Conservation (phyloP, 2,888 invertebrate species). For the Pollenia griseotomentosa region DNA sequence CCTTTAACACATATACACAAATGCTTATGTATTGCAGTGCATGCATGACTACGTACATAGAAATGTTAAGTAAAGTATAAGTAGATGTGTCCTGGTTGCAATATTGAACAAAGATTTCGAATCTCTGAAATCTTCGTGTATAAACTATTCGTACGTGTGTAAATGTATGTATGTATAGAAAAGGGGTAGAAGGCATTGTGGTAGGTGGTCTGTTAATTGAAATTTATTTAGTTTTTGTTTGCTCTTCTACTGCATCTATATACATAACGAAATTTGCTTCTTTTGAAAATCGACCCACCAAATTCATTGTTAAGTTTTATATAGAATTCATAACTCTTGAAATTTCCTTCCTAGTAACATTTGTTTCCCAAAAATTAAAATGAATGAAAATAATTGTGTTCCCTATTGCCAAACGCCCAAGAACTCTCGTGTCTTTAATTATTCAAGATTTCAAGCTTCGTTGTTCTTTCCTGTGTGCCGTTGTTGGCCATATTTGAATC, state of each 20-base stretch:
- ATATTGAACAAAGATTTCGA: not conserved
- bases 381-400: constrained; percentile 22
- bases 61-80: too few relatives aligned
- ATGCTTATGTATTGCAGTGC: too few relatives aligned
- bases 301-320: not conserved
- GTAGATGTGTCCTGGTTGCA: too few relatives aligned
- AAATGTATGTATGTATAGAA: too few relatives aligned
- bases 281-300: not conserved
- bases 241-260: not conserved
- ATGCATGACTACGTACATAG: too few relatives aligned
- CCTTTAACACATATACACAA: too few relatives aligned
- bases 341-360: constrained; percentile 25
- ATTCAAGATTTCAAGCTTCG: constrained; percentile 61
- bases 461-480: constrained; percentile 24
- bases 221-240: constrained; percentile 14
- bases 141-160: too few relatives aligned
- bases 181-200: not conserved
- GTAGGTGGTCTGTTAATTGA: constrained; percentile 5
- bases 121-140: not conserved
- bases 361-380: constrained; percentile 6
- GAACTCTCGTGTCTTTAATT: constrained; percentile 60
- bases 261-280: not conserved
- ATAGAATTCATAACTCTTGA: constrained; percentile 38
- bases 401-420: constrained; percentile 53
- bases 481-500: constrained; percentile 9